A percentile compares a stretch with the other conserved stretches of the same genome.
These are phyloP conservation scores for Dipodomys merriami DNA, from an alignment of 2,113 vertebrate species.

Conservation along the genomic window DNA sequence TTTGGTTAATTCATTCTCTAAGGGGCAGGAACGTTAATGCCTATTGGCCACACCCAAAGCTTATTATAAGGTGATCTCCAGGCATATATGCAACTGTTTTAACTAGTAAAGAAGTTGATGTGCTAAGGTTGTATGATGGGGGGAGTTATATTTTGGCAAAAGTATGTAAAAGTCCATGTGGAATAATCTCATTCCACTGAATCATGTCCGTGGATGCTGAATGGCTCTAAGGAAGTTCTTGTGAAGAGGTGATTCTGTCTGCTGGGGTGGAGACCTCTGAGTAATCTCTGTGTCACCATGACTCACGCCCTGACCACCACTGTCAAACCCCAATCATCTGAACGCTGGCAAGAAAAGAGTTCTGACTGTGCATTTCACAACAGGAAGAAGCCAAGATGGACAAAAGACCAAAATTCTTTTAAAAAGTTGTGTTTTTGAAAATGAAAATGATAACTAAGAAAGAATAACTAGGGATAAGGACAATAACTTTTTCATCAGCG, in stretches of 20 bases:
- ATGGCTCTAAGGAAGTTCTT: slow-evolving; percentile 63
- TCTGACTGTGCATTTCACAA: slow-evolving; percentile 13
- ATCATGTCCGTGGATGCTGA: slow-evolving; percentile 78
- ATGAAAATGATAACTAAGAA: not conserved
- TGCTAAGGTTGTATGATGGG: slow-evolving; percentile 66
- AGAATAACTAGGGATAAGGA: not conserved
- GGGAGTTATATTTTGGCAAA: slow-evolving; percentile 65
- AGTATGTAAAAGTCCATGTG: slow-evolving; percentile 65
- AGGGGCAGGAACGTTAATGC: slow-evolving; percentile 1
- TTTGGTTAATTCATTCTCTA: slow-evolving; percentile 38
- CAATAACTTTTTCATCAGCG: not conserved
- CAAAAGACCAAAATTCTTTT: not conserved
- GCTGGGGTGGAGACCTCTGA: slow-evolving; percentile 64
- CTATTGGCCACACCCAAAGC: slow-evolving; percentile 66
- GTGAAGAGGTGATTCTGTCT: slow-evolving; percentile 56
- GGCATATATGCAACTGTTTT: slow-evolving; percentile 54
- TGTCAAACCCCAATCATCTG: slow-evolving; percentile 60
- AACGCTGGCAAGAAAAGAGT: slow-evolving; percentile 26
- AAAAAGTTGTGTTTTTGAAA: slow-evolving; percentile 11
- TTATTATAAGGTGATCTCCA: slow-evolving; percentile 56
- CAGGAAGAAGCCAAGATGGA: slow-evolving; percentile 46
- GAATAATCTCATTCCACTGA: slow-evolving; percentile 72
- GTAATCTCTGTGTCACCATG: slow-evolving; percentile 58
- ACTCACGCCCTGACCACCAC: slow-evolving; percentile 58
- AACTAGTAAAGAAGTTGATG: slow-evolving; percentile 54